Evolutionary conservation across 2,113 vertebrate species (phyloP).

Genomic region (Lynx canadensis): DNA sequence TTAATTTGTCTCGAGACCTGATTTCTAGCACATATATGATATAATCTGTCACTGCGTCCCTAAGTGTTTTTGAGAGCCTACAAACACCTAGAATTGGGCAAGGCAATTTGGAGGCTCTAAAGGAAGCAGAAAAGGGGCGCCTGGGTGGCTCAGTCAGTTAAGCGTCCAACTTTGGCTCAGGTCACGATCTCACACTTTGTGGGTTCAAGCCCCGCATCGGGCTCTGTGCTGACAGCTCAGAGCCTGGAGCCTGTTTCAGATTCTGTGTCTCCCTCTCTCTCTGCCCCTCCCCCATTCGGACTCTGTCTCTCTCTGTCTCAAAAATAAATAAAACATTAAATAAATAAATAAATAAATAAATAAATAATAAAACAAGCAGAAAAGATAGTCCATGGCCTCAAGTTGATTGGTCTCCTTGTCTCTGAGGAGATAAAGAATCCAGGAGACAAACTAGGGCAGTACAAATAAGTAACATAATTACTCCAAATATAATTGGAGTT

Average conservation of each 20-base stretch:
- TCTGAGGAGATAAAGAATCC: background rate
- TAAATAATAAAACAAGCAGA: background rate
- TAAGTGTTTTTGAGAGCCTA: background rate
- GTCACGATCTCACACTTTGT: too few relatives aligned
- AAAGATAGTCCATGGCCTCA: background rate
- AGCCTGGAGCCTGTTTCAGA: too few relatives aligned
- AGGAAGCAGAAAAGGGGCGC: background rate
- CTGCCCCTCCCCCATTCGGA: rapidly evolving
- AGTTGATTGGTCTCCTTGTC: background rate
- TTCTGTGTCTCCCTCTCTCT: too few relatives aligned
- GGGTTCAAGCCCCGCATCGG: too few relatives aligned
- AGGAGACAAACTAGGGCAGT: background rate
- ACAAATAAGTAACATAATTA: background rate
- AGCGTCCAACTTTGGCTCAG: too few relatives aligned
- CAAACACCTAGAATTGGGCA: background rate
- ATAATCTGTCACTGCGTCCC: background rate
- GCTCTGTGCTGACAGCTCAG: too few relatives aligned
- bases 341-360: too few relatives aligned
- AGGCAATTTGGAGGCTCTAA: background rate
- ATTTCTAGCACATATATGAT: background rate
- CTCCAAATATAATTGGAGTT: background rate
- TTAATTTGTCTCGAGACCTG: background rate
- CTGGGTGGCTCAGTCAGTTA: too few relatives aligned
- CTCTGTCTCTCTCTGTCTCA: too few relatives aligned
- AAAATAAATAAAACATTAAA: too few relatives aligned